Evolutionary conservation across 2,888 invertebrate genomes (phyloP), one percentile per base, ranked within the genome.

Genomic region (Cosmopolites sordidus): DNA sequence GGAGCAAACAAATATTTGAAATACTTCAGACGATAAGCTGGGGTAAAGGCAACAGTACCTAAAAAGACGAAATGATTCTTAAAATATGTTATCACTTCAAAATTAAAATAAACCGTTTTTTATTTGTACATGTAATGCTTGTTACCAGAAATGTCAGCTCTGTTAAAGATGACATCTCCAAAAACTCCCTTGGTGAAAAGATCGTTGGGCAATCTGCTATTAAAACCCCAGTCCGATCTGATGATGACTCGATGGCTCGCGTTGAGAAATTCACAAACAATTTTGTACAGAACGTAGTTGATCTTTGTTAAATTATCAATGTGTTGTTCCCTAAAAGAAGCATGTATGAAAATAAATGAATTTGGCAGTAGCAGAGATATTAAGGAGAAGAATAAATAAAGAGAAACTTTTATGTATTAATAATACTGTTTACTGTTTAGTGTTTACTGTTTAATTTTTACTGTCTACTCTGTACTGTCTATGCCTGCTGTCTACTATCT

Each of bases 111-210:
- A 2, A 6, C 44, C 11, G 33, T 12, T 41, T 41, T 41, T 14
- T 2, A 15, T 14, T 14, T n/a, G 2, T 22, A 42, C n/a, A n/a
- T n/a, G n/a, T n/a, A n/a, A n/a, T 30, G 16, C 9, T 16, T 6
- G 11, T 14, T 46, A 55, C 55, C 55, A 42, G 39, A 41, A 55
- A 55, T 47, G 27, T 55, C 55, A 8, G 51, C 37, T 30, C 37
- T 51, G 16, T 44, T 43, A 29, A 30, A 45, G 12, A 39, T 15
- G 2, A 55, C 38, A 8, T 51, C 51, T 12, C 46, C 39, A 29
- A 55, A 48, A 39, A 55, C 38, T 11, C 55, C 55, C 12, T 41
- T 14, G 8, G 47, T 33, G 46, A 47, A 51, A 3, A 15, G 2
- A 38, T 41, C 30, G n/a, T 43, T 47, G 5, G 17, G 4, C 15